A percentile compares a stretch with the other conserved stretches of the same genome.
Conservation (phyloP, 1,140 invertebrate genomes). For the Cotesia chilonis region DNA sequence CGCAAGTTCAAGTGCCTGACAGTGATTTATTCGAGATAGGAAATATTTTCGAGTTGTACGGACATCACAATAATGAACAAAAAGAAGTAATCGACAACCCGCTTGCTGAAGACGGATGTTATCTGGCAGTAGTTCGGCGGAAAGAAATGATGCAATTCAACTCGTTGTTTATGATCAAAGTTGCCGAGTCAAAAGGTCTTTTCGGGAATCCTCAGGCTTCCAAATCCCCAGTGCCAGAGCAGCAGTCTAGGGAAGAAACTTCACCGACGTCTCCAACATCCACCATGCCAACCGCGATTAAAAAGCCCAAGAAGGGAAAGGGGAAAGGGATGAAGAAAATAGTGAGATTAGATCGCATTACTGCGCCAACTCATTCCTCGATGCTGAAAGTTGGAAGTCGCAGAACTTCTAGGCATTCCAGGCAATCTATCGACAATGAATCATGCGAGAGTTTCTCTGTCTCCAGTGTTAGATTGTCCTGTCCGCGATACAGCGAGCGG, state of each 20-base stretch:
- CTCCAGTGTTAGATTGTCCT: constrained; percentile 34
- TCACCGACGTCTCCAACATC: too few relatives aligned
- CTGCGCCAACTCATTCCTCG: constrained; percentile 66
- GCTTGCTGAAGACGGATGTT: constrained; percentile 72
- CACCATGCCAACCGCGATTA: constrained; percentile 32
- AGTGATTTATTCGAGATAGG: constrained; percentile 75
- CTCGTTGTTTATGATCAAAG: constrained; percentile 81
- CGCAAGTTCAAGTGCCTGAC: constrained; percentile 69
- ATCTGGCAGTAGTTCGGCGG: constrained; percentile 74
- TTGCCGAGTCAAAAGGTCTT: constrained; percentile 78
- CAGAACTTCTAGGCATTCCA: constrained; percentile 26
- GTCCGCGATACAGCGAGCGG: constrained; percentile 50
- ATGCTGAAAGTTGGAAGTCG: constrained; percentile 43
- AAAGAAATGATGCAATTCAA: constrained; percentile 78
- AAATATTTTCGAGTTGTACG: constrained; percentile 42
- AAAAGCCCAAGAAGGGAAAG: constrained; percentile 28
- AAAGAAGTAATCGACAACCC: constrained; percentile 16
- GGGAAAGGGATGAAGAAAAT: constrained; percentile 43
- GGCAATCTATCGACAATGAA: constrained; percentile 19
- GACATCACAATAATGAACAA: background rate
- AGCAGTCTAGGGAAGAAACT: constrained; percentile 32
- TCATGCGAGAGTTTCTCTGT: constrained; percentile 10
- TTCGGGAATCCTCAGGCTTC: constrained; percentile 68
- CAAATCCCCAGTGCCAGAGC: constrained; percentile 38
- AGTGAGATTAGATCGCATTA: constrained; percentile 62